Evolutionary conservation across 2,888 invertebrate species (phyloP), one percentile per base, ranked within the genome.

Genomic region (Epinotia demarniana): DNA sequence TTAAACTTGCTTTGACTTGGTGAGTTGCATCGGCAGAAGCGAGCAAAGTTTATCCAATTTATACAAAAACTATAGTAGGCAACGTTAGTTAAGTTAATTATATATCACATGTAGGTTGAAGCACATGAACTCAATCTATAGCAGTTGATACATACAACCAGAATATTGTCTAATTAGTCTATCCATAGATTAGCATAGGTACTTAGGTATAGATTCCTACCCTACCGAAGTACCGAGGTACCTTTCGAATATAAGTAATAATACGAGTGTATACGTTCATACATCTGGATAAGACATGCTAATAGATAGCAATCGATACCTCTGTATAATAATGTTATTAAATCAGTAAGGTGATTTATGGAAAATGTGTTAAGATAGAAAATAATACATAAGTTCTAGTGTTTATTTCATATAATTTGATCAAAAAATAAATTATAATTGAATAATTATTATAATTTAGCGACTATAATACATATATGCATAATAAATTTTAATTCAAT

Each of bases 351-450:
- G 39, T 58, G 23, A 9, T 27, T 55, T 33, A 12, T 12, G 9
- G 18, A 43, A 23, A 64, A 63, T 39, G 53, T 53, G 72, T 53
- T 67, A 60, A 12, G 60, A 67, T 53, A 73, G 39, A 66, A 73
- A 66, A 66, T n/a, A 18, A 33, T 46, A 19, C 13, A 19, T 66
- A 66, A 23, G 49, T 60, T 49, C 27, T 9, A 60, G 39, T 58
- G 33, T 66, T 67, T 67, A 66, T 66, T 73, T 67, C 49, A 60
- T 73, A 73, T 67, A 60, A 66, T 66, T 67, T 60, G 19, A 19
- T 73, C 66, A 53, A 60, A 73, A 72, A 73, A 73, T 73, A 73
- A 73, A 60, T 60, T 73, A 23, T 23, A 23, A 2, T 27, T n/a
- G n/a, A n/a, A n/a, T n/a, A n/a, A n/a, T n/a, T n/a, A n/a, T 27